Base-by-base conservation (phyloP, 2,888 invertebrate species). In the Rhagium mordax region DNA sequence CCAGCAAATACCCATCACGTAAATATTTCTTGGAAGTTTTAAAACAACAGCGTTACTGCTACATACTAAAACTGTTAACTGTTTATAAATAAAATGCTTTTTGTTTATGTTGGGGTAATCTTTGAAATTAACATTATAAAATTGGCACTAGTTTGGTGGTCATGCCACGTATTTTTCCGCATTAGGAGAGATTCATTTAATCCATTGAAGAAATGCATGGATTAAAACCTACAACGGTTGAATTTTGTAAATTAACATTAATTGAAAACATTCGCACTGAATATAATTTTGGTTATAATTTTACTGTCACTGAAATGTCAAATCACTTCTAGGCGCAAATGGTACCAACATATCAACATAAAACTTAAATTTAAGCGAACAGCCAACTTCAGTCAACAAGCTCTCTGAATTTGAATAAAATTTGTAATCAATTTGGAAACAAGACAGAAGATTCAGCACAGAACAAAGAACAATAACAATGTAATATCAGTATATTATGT, bases 1-100 rank as follows among this genome's bases (percentile, higher is more conserved):
- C 86, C 94, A 91, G 88, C 95, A 95, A 87, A 91, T 90, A 87
- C 95, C 95, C 95, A 95, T 95, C 86, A 88, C 85, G 83, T 83
- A 67, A 15, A 27, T 69, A 24, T 59, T 74, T 62, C 61, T 69
- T 55, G 68, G 69, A 57, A 71, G 70, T 55, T 74, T 62, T 6
- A 67, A 16, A 57, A 72, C 67, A 67, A 51, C 67, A 47, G 69
- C 72, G 48, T 72, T 74, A 59, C 21, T 74, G 75, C 62, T 74
- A 57, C 51, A 75, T 77, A 76, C 83, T 83, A 83, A 82, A 83
- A 82, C 79, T 77, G 82, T 79, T 61, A 72, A 61, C 57, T 71
- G 66, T 71, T 72, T 64, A 61, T 66, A 72, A 68, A 10, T 51
- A 24, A 60, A 62, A 55, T 60, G 60, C 27, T 68, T 74, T 62